Evolutionary conservation across 2,113 vertebrate species (phyloP).

Genomic region (Ochotona princeps): DNA sequence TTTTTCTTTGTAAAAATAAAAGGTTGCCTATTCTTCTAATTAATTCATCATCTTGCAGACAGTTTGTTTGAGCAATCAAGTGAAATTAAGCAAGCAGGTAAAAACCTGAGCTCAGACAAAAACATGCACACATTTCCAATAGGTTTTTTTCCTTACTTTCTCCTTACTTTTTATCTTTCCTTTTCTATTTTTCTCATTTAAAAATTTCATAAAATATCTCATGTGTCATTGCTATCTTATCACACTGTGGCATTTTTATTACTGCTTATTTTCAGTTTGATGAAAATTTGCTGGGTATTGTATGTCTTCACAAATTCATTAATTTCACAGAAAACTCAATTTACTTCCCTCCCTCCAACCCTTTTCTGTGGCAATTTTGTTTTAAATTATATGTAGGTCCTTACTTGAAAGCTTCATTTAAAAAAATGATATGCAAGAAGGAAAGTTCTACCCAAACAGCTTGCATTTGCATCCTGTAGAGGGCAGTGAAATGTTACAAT

Average conservation of each 20-base stretch:
- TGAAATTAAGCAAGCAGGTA: slow-evolving; percentile 78
- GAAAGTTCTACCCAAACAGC: background rate
- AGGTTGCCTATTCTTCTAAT: slow-evolving; percentile 76
- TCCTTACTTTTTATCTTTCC: background rate
- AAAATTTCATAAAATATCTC: slow-evolving; percentile 79
- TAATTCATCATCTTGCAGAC: slow-evolving; percentile 81
- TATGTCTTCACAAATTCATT: slow-evolving; percentile 81
- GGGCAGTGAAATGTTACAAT: slow-evolving; percentile 36
- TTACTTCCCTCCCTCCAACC: slow-evolving; percentile 32
- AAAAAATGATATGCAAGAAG: slow-evolving; percentile 50
- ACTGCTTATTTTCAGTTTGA: slow-evolving; percentile 82
- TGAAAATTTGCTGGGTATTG: slow-evolving; percentile 73
- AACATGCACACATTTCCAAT: slow-evolving; percentile 76
- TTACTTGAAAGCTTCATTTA: slow-evolving; percentile 65
- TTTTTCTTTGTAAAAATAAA: slow-evolving; percentile 52
- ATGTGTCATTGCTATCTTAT: slow-evolving; percentile 80
- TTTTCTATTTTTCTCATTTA: slow-evolving; percentile 11
- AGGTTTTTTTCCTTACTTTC: slow-evolving; percentile 18
- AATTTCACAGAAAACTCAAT: slow-evolving; percentile 83
- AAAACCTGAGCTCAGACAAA: slow-evolving; percentile 48
- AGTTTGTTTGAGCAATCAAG: slow-evolving; percentile 81
- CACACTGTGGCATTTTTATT: slow-evolving; percentile 84
- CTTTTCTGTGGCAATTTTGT: slow-evolving; percentile 58
- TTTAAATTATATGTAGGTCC: slow-evolving; percentile 69
- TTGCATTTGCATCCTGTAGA: slow-evolving; percentile 48